Evolutionary conservation across 2,113 vertebrate genomes (phyloP).

Genomic region (Thunnus maccoyii): DNA sequence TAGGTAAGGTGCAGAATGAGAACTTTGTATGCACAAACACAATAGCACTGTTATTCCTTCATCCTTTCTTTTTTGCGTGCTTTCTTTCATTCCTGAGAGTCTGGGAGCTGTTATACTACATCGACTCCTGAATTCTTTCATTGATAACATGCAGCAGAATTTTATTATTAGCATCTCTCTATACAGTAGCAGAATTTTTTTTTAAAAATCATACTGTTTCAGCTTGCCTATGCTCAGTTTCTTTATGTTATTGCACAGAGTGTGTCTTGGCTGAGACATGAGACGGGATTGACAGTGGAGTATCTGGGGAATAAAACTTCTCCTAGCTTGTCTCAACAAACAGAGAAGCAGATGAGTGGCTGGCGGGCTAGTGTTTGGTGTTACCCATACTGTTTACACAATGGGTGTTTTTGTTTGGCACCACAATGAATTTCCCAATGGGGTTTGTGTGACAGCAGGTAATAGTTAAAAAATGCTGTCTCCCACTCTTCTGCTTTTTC

Average conservation of each 20-base stretch:
- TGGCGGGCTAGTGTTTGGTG: slow-evolving; percentile 58
- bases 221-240: slow-evolving; percentile 5
- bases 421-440: slow-evolving; percentile 59
- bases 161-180: slow-evolving; percentile 10
- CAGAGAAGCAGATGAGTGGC: slow-evolving; percentile 55
- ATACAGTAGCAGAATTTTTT: slow-evolving; percentile 20
- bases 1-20: slow-evolving; percentile 25
- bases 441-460: slow-evolving; percentile 65
- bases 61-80: neutral
- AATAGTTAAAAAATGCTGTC: slow-evolving; percentile 50
- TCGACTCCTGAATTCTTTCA: slow-evolving; percentile 1
- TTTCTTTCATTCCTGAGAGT: slow-evolving; percentile 25
- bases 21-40: slow-evolving; percentile 25
- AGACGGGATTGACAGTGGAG: slow-evolving; percentile 55
- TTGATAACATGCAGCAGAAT: slow-evolving; percentile 15
- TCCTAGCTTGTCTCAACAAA: slow-evolving; percentile 64
- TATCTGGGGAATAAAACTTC: slow-evolving; percentile 71
- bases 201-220: slow-evolving; percentile 11
- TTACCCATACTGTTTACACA: slow-evolving; percentile 68
- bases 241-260: slow-evolving; percentile 36
- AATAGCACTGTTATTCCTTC: slow-evolving; percentile 29
- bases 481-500: slow-evolving; percentile 28
- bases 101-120: slow-evolving; percentile 20
- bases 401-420: slow-evolving; percentile 59
- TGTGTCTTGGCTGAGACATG: slow-evolving; percentile 41